Evolutionary conservation across 1,140 invertebrate species (phyloP), one percentile per base, ranked within the genome.

Genomic region (Nephila pilipes): DNA sequence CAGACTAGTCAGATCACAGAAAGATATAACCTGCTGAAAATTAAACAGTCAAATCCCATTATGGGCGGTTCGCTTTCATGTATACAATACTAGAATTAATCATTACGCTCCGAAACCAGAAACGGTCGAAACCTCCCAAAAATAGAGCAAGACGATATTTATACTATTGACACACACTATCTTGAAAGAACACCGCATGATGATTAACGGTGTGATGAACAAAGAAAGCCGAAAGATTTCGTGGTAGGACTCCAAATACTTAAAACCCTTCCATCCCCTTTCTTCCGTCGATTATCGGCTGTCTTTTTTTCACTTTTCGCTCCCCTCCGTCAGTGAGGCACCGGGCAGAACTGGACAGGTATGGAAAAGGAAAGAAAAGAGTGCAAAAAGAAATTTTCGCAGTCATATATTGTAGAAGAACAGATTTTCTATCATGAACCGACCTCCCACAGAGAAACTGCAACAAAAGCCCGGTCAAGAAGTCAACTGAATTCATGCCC

Each of bases 181-280:
- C 22, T 32, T 46, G 63, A 88, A 88, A 88, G 60, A 88, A n/a
- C 32, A 75, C 58, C 85, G 58, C 85, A n/a, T 38, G 20, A 69
- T 88, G 58, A 88, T 88, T 88, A 88, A 88, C 85, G 85, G 58
- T 88, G 38, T 81, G 58, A 36, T 54, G 57, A 55, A 81, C 80
- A 54, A 81, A 55, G 46, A 38, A n/a, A 18, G 22, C 58, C 85
- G 85, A 65, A 85, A 60, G 58, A 85, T 85, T 85, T 85, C 83
- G 54, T 25, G 60, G 85, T 88, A 69, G 8, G 16, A 36, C 85
- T 0, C 69, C 10, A 32, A 75, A 75, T 32, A 18, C 36, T 75
- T 75, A 36, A 75, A 75, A 75, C 69, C 69, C 69, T 75, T 75
- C 46, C 12, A 46, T 32, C 69, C 29, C 29, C 18, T 36, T 32